Conservation (phyloP, 2,888 invertebrate genomes). For the Rhaphigaster nebulosa region DNA sequence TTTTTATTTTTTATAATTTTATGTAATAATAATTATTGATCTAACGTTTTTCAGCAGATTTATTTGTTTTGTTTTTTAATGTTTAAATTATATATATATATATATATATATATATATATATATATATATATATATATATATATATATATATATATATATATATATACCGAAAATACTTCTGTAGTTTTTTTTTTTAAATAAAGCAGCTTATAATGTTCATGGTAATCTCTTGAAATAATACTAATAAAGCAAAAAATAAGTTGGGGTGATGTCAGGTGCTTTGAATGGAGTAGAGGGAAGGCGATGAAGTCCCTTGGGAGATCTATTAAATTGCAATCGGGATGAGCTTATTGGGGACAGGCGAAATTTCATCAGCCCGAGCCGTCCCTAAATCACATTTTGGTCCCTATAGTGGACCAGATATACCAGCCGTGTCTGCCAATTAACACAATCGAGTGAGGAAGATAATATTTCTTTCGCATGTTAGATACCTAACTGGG, state of each 20-base stretch:
- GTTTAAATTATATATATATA: too few species aligned
- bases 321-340: constrained; percentile 48
- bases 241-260: background rate
- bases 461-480: background rate
- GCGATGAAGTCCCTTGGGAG: constrained; percentile 21
- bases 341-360: constrained; percentile 43
- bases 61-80: too few species aligned
- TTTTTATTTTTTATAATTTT: too few species aligned
- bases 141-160: too few species aligned
- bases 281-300: background rate
- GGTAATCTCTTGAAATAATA: background rate
- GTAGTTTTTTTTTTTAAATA: background rate
- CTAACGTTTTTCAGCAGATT: too few species aligned
- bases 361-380: constrained; percentile 26
- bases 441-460: background rate
- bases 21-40: too few species aligned
- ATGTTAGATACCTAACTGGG: background rate
- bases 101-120: too few species aligned
- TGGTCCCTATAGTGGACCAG: background rate
- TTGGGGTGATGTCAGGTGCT: background rate
- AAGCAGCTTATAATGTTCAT: background rate
- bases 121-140: too few species aligned
- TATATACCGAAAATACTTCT: too few species aligned
- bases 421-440: background rate
- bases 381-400: constrained; percentile 19